Conservation (phyloP, 1,140 invertebrate genomes). For the Ridgeia piscesae region DNA sequence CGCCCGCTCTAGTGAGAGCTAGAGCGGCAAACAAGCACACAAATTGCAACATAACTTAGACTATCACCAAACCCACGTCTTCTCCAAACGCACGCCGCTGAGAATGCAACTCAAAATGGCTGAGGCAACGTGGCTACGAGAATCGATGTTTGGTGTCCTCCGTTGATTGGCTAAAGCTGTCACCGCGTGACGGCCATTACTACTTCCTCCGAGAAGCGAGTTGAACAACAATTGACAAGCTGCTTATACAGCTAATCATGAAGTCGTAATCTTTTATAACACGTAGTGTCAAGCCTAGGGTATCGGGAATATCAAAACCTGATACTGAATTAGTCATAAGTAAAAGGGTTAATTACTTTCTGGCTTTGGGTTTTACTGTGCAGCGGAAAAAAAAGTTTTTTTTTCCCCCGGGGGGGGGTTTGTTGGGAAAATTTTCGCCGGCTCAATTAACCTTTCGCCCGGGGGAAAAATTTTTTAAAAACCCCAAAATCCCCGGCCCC, state of each 20-base stretch:
- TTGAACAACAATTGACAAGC: background rate
- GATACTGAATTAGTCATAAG: no score
- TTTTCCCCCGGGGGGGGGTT: no score
- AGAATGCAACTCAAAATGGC: background rate
- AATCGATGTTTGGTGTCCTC: background rate
- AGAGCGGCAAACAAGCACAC: slow-evolving; percentile 15
- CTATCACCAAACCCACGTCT: background rate
- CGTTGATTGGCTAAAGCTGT: background rate
- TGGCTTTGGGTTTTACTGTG: no score
- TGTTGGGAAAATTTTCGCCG: no score
- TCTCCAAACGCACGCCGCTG: background rate
- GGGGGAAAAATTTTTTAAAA: no score
- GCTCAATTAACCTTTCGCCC: no score
- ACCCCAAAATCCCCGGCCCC: no score
- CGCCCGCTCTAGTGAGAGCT: slow-evolving; percentile 21
- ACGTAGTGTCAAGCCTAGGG: no score
- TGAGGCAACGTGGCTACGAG: slow-evolving; percentile 3
- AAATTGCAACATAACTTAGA: background rate
- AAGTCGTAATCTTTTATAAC: background rate
- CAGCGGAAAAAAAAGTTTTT: no score
- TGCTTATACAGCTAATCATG: background rate
- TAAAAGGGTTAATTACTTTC: no score
- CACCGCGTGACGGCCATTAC: background rate
- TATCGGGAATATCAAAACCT: background rate
- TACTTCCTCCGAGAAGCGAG: background rate